Percentiles rank a stretch among this genome's conserved stretches.
phyloP scores from a whole-genome alignment of 2,113 vertebrate genomes.

The Synchiropus splendidus region DNA sequence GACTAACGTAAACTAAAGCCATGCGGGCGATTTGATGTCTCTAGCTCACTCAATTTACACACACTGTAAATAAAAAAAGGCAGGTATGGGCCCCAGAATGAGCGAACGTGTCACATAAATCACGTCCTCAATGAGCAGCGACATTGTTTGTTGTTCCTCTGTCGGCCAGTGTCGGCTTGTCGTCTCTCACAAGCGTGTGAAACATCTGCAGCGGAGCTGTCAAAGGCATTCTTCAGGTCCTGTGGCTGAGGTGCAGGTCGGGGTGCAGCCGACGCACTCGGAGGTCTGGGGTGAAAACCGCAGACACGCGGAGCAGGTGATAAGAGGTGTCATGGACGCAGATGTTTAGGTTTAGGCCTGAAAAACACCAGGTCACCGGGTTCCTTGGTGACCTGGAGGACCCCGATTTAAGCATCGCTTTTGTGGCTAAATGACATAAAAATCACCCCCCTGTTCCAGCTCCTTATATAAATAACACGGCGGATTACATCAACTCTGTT shows the following conservation, averaged over 20 bases:
- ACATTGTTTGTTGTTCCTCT: slow-evolving; percentile 44
- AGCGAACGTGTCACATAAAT: slow-evolving; percentile 53
- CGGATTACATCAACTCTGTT: too few relatives aligned
- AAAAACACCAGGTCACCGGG: slow-evolving; percentile 17
- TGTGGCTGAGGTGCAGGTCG: slow-evolving; percentile 36
- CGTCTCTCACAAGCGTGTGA: slow-evolving; percentile 46
- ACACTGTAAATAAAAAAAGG: slow-evolving; percentile 45
- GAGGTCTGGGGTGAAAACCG: slow-evolving; percentile 50
- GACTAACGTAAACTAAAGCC: slow-evolving; percentile 56
- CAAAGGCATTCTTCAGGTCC: slow-evolving; percentile 63
- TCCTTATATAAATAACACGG: too few relatives aligned
- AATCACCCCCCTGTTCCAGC: too few relatives aligned
- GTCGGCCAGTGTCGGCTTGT: slow-evolving; percentile 55
- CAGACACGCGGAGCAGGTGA: slow-evolving; percentile 53
- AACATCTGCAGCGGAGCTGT: slow-evolving; percentile 47
- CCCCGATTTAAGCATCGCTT: too few relatives aligned
- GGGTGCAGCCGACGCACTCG: slow-evolving; percentile 37
- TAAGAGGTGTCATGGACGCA: slow-evolving; percentile 51
- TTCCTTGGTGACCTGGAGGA: slow-evolving; percentile 12
- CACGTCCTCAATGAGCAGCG: slow-evolving; percentile 46
- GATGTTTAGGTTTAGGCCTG: slow-evolving; percentile 58
- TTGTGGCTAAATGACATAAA: too few relatives aligned
- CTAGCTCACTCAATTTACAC: slow-evolving; percentile 36
- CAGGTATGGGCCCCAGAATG: slow-evolving; percentile 21
- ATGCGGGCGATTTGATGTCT: slow-evolving; percentile 46